These are phyloP conservation scores for Rhagoletis zephyria DNA, from an alignment of 1,140 invertebrate genomes.

Conservation along the genomic window DNA sequence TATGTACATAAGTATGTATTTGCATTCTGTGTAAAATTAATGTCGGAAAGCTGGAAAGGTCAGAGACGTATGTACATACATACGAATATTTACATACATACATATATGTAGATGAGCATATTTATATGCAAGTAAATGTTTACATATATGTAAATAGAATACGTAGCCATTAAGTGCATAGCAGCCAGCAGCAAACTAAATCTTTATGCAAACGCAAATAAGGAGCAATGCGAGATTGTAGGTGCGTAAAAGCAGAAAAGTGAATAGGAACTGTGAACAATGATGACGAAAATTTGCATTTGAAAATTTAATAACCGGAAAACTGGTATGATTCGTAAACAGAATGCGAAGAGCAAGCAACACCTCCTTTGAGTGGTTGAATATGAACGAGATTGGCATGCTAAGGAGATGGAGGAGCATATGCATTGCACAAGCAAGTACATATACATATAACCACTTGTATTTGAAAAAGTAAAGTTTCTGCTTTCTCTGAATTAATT, in stretches of 20 bases:
- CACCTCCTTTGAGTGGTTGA: background rate
- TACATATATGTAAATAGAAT: no score
- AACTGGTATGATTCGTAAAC: background rate
- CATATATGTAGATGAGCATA: no score
- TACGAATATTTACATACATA: no score
- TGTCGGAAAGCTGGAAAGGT: no score
- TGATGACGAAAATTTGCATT: slow-evolving; percentile 15
- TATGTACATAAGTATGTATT: no score
- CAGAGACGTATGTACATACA: no score
- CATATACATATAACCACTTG: no score
- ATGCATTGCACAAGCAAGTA: no score
- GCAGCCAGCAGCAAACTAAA: background rate
- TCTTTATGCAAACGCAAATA: background rate
- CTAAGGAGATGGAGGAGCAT: no score
- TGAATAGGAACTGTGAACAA: background rate
- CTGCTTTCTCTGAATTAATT: background rate
- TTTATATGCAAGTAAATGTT: no score
- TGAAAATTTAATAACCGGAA: slow-evolving; percentile 46
- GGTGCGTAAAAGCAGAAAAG: background rate
- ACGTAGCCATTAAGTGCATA: background rate
- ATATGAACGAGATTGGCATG: no score
- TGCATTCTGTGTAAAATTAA: no score
- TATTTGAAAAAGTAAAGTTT: background rate
- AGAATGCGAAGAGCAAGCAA: background rate
- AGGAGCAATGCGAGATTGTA: background rate